Percentiles rank a stretch among this genome's conserved stretches.
Evolutionary conservation across 2,888 invertebrate genomes (phyloP).

Genomic region (Drosophila peninsularis): DNA sequence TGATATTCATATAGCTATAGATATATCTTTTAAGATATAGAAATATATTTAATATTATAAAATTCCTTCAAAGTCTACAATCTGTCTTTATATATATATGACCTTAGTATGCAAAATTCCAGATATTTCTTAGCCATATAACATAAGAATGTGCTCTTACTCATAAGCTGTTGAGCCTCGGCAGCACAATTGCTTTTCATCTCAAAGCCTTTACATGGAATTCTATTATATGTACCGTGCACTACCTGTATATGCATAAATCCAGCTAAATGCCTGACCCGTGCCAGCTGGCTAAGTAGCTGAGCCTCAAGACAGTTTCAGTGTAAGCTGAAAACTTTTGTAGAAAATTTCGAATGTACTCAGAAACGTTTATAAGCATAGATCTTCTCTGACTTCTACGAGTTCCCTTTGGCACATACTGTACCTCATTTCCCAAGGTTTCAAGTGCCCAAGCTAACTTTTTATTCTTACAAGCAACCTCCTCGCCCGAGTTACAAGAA

Average conservation of each 20-base stretch:
- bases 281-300: background rate
- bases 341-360: background rate
- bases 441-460: background rate
- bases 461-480: background rate
- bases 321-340: background rate
- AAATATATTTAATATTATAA: no score
- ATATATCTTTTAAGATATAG: no score
- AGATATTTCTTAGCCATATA: background rate
- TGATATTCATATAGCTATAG: no score
- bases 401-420: constrained; percentile 1
- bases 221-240: background rate
- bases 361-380: background rate
- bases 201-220: background rate
- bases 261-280: constrained; percentile 14
- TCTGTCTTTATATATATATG: no score
- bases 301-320: background rate
- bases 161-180: background rate
- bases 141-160: background rate
- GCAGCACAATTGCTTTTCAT: background rate
- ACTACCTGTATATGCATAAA: constrained; percentile 7
- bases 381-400: background rate
- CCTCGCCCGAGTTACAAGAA: background rate
- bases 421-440: background rate
- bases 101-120: background rate
- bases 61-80: no score